phyloP scores from a whole-genome alignment of 2,888 invertebrate species.

The Bursaphelenchus okinawaensis region DNA sequence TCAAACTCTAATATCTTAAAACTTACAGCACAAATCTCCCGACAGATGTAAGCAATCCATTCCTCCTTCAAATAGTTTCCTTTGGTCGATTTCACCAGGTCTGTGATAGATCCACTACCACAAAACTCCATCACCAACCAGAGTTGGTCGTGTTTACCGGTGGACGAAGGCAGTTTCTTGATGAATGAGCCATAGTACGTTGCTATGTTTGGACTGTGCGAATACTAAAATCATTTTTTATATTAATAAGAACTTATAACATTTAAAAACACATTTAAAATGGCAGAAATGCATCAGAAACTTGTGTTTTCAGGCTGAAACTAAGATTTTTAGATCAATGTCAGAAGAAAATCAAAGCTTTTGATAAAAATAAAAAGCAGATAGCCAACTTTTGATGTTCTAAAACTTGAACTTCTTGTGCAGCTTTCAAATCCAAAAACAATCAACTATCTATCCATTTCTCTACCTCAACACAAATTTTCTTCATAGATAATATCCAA shows the following conservation, averaged over 20 bases:
- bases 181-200: constrained; percentile 99
- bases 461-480: background rate
- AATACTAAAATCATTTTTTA: constrained; percentile 67
- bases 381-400: too few relatives aligned
- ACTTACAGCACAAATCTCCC: constrained; percentile 67
- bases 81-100: constrained; percentile 97
- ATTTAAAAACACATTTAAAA: too few relatives aligned
- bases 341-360: too few relatives aligned
- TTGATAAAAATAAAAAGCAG: too few relatives aligned
- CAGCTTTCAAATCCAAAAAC: too few relatives aligned
- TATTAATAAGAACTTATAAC: constrained; percentile 7
- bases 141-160: constrained; percentile 96
- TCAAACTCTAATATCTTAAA: background rate
- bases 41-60: constrained; percentile 98
- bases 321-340: too few relatives aligned
- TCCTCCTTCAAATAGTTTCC: constrained; percentile 96
- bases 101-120: constrained; percentile 96
- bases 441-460: too few relatives aligned
- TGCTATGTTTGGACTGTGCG: constrained; percentile 95
- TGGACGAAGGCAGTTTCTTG: constrained; percentile 75
- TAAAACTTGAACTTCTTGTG: too few relatives aligned
- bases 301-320: too few relatives aligned
- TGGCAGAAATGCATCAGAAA: too few relatives aligned
- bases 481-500: background rate
- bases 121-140: constrained; percentile 99